Conservation (phyloP, 2,797 vertebrate species). For the Paramormyrops hopkinsi region DNA sequence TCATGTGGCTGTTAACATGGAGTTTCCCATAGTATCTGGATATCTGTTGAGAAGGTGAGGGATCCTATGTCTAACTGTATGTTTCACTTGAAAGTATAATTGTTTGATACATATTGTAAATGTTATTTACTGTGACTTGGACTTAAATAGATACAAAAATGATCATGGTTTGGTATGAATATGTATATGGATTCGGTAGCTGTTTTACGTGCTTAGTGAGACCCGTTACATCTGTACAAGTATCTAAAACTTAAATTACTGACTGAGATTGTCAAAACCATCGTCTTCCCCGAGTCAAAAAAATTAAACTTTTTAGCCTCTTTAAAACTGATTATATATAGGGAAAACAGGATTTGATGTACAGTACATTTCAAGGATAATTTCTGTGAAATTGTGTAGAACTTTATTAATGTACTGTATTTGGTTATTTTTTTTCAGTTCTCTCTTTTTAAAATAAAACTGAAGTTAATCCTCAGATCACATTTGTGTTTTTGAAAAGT, state of each 20-base stretch:
- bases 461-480: slow-evolving; percentile 52
- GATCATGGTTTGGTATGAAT: slow-evolving; percentile 5
- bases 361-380: slow-evolving; percentile 77
- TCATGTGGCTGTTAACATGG: background rate
- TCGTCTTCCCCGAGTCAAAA: background rate
- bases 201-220: slow-evolving; percentile 3
- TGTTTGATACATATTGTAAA: slow-evolving; percentile 7
- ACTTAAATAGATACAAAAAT: background rate
- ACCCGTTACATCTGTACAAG: background rate
- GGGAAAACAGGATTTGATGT: slow-evolving; percentile 39
- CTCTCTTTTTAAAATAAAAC: slow-evolving; percentile 66
- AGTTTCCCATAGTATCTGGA: background rate
- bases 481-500: background rate
- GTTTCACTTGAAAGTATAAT: slow-evolving; percentile 9
- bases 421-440: slow-evolving; percentile 55
- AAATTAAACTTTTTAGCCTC: background rate
- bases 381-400: slow-evolving; percentile 99
- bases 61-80: background rate
- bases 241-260: background rate
- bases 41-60: background rate
- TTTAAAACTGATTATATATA: slow-evolving; percentile 22
- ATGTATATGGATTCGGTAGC: slow-evolving; percentile 5
- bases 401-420: slow-evolving; percentile 87
- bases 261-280: slow-evolving; percentile 6
- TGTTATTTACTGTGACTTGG: background rate